Evolutionary conservation across 2,797 vertebrate genomes (phyloP).

Genomic region (Diceros bicornis): DNA sequence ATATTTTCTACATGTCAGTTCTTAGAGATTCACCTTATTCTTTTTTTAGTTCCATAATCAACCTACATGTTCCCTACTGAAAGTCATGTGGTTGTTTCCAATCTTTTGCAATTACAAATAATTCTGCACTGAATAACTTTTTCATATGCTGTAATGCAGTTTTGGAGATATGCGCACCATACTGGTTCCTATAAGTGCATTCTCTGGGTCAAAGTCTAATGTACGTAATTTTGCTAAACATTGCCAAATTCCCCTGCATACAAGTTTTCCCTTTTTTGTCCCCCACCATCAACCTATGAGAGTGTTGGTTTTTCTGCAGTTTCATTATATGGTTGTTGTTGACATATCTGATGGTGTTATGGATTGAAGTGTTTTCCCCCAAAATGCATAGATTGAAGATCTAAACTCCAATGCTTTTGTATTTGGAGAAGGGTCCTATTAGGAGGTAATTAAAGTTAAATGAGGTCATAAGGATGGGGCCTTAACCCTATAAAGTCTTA

Average conservation of each 20-base stretch:
- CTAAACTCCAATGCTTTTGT: neutral
- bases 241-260: neutral
- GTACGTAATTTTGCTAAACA: neutral
- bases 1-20: neutral
- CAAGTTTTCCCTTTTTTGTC: neutral
- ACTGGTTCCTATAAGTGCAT: neutral
- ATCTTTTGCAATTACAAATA: neutral
- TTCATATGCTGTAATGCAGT: neutral
- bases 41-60: neutral
- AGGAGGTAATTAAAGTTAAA: neutral
- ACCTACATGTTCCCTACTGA: neutral
- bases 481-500: neutral
- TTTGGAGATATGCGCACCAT: neutral
- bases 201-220: neutral
- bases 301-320: neutral
- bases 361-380: neutral
- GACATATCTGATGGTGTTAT: neutral
- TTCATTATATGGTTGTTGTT: neutral
- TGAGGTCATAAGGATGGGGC: neutral
- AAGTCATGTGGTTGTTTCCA: neutral
- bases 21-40: neutral
- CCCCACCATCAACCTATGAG: neutral
- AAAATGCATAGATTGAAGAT: neutral
- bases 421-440: neutral
- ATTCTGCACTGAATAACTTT: neutral